Conservation (phyloP, 2,797 vertebrate species). For the Pteropus rufus region DNA sequence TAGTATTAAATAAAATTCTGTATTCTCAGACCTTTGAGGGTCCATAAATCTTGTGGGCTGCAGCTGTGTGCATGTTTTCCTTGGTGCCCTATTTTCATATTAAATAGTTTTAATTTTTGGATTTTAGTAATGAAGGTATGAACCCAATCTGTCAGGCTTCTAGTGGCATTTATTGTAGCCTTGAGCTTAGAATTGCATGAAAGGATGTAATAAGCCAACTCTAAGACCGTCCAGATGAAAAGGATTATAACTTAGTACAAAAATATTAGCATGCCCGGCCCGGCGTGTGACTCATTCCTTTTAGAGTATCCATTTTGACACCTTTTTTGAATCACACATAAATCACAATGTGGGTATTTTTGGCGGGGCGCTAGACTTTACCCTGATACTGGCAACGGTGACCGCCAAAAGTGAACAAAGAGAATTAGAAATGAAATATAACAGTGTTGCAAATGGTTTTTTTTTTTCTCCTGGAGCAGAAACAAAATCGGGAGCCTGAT, state of each 20-base stretch:
- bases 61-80: background rate
- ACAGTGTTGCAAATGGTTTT: background rate
- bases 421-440: constrained; percentile 58
- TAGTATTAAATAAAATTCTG: constrained; percentile 39
- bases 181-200: constrained; percentile 61
- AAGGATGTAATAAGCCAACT: constrained; percentile 68
- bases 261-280: constrained; percentile 61
- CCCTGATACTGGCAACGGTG: constrained; percentile 10
- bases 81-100: background rate
- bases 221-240: constrained; percentile 73
- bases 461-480: constrained; percentile 2
- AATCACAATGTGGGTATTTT: constrained; percentile 58
- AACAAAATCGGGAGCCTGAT: background rate
- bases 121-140: constrained; percentile 63
- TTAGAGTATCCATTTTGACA: constrained; percentile 71
- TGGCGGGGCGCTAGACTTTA: constrained; percentile 51
- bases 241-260: constrained; percentile 68
- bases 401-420: constrained; percentile 65
- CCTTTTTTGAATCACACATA: constrained; percentile 69
- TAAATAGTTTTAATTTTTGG: constrained; percentile 57
- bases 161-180: constrained; percentile 57
- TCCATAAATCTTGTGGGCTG: background rate
- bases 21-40: background rate
- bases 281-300: constrained; percentile 65
- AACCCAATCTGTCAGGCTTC: constrained; percentile 75